Evolutionary conservation across 2,113 vertebrate species (phyloP), one percentile per base, ranked within the genome.

Genomic region (Cygnus buccinator): DNA sequence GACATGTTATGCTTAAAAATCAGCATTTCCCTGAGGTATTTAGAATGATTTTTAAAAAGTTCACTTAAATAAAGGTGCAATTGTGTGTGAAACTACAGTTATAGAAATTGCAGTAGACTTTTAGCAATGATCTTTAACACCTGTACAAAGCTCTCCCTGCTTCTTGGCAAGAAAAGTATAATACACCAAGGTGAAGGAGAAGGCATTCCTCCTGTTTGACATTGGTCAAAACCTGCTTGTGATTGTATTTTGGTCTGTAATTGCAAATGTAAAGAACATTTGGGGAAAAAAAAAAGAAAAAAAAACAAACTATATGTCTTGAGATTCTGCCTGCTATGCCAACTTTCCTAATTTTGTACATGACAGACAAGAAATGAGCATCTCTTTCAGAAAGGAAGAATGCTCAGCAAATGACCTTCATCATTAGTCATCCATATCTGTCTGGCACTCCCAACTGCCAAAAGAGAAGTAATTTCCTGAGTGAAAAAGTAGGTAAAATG

Each of bases 401-500:
- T 8, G 1, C 72, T 72, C 37, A 84, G 93, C 58, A 75, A 78
- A 75, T 71, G 84, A 91, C 81, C 54, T 95, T 91, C 25, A 46
- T 83, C 20, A 44, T 65, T 71, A 92, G 31, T 55, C 46, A 76
- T 94, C 39, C 20, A 3, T 89, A 81, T 87, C 44, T 79, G 20
- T 83, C 89, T 81, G 73, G 73, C 65, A 58, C 33, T 88, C 70
- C 66, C 2, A 21, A 23, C 37, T 91, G 48, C 90, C 84, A 86
- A 59, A 94, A 83, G 35, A 74, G 65, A 95, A 95, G 90, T 79
- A 67, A 87, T 94, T 97, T 97, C 87, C 89, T 68, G 66, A 95
- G 79, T 91, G 72, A 96, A 91, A 94, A 58, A 77, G 37, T 72
- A 91, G 41, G 48, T 54, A 66, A 95, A 92, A 87, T 61, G 55